These are phyloP conservation scores for Drosophila mercatorum DNA, from an alignment of 2,888 invertebrate species.

Conservation along the genomic window DNA sequence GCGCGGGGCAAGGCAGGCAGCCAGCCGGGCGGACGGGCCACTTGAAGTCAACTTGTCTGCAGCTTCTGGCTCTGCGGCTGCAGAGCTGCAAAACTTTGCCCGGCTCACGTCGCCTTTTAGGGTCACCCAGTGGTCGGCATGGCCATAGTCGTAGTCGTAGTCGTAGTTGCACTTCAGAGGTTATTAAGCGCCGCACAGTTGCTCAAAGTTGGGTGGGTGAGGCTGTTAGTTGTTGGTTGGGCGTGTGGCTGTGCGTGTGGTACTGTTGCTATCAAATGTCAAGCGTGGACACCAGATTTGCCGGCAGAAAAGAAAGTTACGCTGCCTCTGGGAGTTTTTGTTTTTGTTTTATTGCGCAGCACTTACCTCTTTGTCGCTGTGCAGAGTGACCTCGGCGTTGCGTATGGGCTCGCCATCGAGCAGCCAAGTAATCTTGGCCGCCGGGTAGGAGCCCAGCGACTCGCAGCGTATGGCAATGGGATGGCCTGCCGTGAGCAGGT, in stretches of 20 bases:
- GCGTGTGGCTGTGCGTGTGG: constrained; percentile 10
- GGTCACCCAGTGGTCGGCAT: constrained; percentile 63
- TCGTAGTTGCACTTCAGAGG: constrained; percentile 48
- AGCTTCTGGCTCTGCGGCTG: constrained; percentile 42
- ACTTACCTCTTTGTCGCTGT: constrained; percentile 85
- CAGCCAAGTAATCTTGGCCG: constrained; percentile 93
- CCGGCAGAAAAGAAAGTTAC: constrained; percentile 31
- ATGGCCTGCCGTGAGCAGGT: constrained; percentile 90
- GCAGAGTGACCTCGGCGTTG: constrained; percentile 87
- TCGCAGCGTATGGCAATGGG: constrained; percentile 91
- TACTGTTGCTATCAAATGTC: constrained; percentile 69
- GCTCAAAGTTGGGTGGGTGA: constrained; percentile 22
- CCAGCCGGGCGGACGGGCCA: constrained; percentile 39
- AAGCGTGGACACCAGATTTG: constrained; percentile 56
- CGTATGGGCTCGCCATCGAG: constrained; percentile 89
- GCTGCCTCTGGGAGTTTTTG: not conserved
- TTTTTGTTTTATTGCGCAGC: constrained; percentile 13
- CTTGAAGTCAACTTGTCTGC: constrained; percentile 67
- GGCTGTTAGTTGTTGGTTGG: not conserved
- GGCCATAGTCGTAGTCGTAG: constrained; percentile 22
- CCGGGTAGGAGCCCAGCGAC: constrained; percentile 92
- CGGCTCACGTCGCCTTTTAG: constrained; percentile 51
- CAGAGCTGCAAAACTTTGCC: constrained; percentile 52
- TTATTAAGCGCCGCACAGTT: constrained; percentile 54
- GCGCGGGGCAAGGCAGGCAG: not conserved